Percentiles rank a stretch among this genome's conserved stretches.
Evolutionary conservation across 2,113 vertebrate genomes (phyloP).

Genomic region (Spheniscus mendiculus): DNA sequence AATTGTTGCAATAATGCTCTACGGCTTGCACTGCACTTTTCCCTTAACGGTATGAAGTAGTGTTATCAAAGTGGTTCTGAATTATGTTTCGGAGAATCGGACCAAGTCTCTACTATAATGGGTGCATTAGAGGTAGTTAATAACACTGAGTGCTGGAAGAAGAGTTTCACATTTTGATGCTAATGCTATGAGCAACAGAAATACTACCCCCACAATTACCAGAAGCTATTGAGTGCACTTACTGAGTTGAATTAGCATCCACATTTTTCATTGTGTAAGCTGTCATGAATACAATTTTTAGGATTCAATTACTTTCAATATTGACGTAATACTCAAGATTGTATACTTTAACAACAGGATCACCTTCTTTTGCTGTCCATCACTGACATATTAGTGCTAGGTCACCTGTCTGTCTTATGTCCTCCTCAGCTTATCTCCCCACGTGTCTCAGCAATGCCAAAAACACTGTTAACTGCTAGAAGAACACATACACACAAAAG

Average conservation of each 20-base stretch:
- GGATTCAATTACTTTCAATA: not conserved
- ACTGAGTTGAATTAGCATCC: not conserved
- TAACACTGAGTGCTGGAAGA: not conserved
- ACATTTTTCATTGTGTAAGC: not conserved
- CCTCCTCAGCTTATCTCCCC: not conserved
- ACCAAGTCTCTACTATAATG: not conserved
- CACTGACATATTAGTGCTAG: not conserved
- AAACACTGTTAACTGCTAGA: not conserved
- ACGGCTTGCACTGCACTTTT: not conserved
- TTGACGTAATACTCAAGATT: not conserved
- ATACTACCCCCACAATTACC: not conserved
- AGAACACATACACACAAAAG: not conserved
- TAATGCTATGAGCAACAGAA: not conserved
- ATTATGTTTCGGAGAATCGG: accelerated
- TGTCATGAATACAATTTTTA: not conserved
- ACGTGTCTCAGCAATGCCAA: not conserved
- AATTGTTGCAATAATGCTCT: not conserved
- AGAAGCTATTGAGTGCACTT: not conserved
- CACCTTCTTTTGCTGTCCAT: not conserved
- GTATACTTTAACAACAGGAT: not conserved
- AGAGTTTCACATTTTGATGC: not conserved
- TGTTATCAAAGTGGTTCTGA: not conserved
- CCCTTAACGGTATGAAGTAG: not conserved
- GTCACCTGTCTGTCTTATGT: not conserved
- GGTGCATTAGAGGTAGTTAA: not conserved